A percentile compares a stretch with the other conserved stretches of the same genome.
Evolutionary conservation across 2,888 invertebrate species (phyloP).

Genomic region (Ophion obscuratus): DNA sequence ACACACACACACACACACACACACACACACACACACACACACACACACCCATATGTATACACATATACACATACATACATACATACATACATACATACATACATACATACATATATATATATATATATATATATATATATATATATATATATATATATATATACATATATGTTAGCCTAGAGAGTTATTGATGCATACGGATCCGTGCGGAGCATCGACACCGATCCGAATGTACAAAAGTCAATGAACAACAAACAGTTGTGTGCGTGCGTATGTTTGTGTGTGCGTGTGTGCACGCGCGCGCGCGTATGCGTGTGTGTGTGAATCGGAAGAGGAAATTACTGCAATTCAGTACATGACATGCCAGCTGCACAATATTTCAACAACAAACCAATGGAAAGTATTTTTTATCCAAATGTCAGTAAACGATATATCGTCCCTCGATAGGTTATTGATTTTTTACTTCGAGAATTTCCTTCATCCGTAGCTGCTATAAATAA

Average conservation of each 20-base stretch:
- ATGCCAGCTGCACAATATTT: constrained; percentile 1
- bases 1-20: too few relatives aligned
- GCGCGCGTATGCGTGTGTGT: neutral
- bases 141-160: neutral
- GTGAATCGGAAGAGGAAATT: constrained; percentile 12
- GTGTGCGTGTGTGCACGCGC: neutral
- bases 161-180: neutral
- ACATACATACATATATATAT: neutral
- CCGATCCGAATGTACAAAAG: constrained; percentile 42
- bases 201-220: constrained; percentile 24
- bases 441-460: neutral
- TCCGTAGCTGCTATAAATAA: too few relatives aligned
- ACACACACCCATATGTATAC: too few relatives aligned
- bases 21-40: neutral
- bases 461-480: neutral
- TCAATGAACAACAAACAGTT: constrained; percentile 20
- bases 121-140: neutral
- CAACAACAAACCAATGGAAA: neutral
- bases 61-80: too few relatives aligned
- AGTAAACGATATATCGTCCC: neutral
- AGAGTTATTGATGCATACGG: constrained; percentile 36
- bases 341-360: constrained; percentile 13
- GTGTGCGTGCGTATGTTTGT: neutral
- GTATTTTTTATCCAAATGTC: neutral
- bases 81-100: too few relatives aligned